Evolutionary conservation across 2,113 vertebrate species (phyloP), one percentile per base, ranked within the genome.

Genomic region (Sminthopsis crassicaudata): DNA sequence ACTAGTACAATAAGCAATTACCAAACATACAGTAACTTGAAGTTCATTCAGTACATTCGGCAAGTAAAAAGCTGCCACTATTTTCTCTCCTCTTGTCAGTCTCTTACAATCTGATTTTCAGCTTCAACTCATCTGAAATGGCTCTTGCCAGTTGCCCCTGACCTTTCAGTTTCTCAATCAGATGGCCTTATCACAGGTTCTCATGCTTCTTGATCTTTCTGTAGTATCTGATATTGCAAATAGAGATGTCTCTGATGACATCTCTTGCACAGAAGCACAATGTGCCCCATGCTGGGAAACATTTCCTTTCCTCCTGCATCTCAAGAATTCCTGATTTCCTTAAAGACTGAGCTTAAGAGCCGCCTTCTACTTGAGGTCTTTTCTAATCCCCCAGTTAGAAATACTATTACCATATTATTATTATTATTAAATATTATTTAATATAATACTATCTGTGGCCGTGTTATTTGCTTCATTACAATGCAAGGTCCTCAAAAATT

Each of bases 1-100:
- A 99, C 99, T 99, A 99, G 99, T 99, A 99, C 99, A 99, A 98
- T 99, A 99, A 99, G 99, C 99, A 99, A 99, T 99, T 98, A 98
- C 99, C 99, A 99, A 99, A 99, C 99, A 99, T 99, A 99, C 99
- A 99, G 99, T 99, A 98, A 99, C 99, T 99, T 98, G 98, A 98
- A 98, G 98, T 99, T 98, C 98, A 98, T 97, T 98, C 96, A 97
- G 98, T 99, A 98, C 96, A 98, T 98, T 99, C 98, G 99, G 99
- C 99, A 98, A 99, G 99, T 98, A 53, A 53, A 53, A 53, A 53
- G 53, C 22, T 16, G 53, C 53, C 53, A 19, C 53, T 53, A 53
- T 16, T 53, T 53, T 53, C 53, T 53, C 53, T 53, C 53, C 53
- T 53, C 22, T 53, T 23, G 11, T 53, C 53, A 53, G 22, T 53